These are phyloP conservation scores for Perca flavescens DNA, from an alignment of 2,113 vertebrate species.

Conservation along the genomic window DNA sequence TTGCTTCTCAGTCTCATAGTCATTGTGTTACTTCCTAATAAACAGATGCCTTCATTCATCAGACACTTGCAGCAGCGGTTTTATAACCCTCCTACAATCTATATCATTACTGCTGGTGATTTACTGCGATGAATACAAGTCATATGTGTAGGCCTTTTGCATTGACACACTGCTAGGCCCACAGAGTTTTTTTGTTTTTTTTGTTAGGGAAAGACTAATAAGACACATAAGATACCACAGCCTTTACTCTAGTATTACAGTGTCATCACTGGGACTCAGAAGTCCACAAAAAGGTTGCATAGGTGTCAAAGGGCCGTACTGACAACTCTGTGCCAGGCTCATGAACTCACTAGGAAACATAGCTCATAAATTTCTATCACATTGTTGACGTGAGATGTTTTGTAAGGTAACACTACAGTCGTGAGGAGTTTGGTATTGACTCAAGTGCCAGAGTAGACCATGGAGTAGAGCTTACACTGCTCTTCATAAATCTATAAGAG, in stretches of 20 bases:
- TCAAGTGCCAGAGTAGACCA: neutral
- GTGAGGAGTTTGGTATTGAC: neutral
- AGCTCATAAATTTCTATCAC: conserved; percentile 35
- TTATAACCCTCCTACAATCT: conserved; percentile 63
- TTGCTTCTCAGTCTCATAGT: conserved; percentile 42
- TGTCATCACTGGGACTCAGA: conserved; percentile 1
- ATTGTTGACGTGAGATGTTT: neutral
- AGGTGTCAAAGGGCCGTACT: conserved; percentile 2
- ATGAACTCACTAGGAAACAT: neutral
- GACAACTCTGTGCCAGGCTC: conserved; percentile 3
- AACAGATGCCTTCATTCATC: conserved; percentile 76
- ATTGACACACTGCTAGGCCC: conserved; percentile 3
- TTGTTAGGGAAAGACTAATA: neutral
- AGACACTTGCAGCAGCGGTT: conserved; percentile 62
- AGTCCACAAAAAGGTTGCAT: neutral
- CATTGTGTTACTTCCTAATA: conserved; percentile 71
- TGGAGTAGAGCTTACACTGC: neutral
- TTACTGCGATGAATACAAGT: conserved; percentile 46
- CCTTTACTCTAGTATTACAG: conserved; percentile 5
- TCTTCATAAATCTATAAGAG: neutral
- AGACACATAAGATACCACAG: neutral
- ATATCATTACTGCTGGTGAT: conserved; percentile 52
- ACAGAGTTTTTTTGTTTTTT: neutral
- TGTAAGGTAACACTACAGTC: conserved; percentile 4
- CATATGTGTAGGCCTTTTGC: conserved; percentile 28